These are phyloP conservation scores for Metopolophium dirhodum DNA, from an alignment of 1,140 invertebrate genomes.

Conservation along the genomic window DNA sequence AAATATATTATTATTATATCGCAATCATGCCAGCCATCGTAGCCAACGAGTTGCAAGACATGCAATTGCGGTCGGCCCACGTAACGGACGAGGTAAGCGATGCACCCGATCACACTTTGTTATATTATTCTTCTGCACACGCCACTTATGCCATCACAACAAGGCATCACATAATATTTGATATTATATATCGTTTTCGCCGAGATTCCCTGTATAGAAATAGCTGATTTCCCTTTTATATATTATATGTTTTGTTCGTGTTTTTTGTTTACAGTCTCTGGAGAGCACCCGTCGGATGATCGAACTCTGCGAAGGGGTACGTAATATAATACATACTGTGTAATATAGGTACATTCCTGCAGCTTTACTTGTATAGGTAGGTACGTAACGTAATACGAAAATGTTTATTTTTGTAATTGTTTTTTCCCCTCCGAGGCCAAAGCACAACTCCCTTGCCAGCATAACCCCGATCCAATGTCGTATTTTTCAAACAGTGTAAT, in stretches of 20 bases:
- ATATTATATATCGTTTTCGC: too few species aligned
- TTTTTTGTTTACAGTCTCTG: slow-evolving; percentile 44
- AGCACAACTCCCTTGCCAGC: not conserved
- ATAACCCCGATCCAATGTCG: not conserved
- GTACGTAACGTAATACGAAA: not conserved
- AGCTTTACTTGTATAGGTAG: not conserved
- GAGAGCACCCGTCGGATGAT: slow-evolving; percentile 53
- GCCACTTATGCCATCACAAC: too few species aligned
- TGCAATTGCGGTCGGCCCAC: slow-evolving; percentile 42
- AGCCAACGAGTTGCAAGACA: slow-evolving; percentile 50
- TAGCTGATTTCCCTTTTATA: not conserved
- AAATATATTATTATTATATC: too few species aligned
- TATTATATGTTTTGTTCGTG: not conserved
- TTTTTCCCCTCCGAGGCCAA: not conserved
- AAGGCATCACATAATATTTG: too few species aligned
- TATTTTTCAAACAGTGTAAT: slow-evolving; percentile 3
- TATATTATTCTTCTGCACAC: too few species aligned
- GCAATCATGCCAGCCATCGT: slow-evolving; percentile 46
- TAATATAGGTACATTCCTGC: not conserved
- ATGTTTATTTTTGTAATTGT: not conserved
- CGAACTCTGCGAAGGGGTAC: slow-evolving; percentile 52
- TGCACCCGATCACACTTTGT: not conserved
- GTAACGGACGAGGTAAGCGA: slow-evolving; percentile 43
- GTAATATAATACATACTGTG: not conserved
- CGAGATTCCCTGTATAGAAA: too few species aligned